Percentiles rank a stretch among this genome's conserved stretches.
Evolutionary conservation across 1,140 invertebrate species (phyloP).

Genomic region (Ridgeia piscesae): DNA sequence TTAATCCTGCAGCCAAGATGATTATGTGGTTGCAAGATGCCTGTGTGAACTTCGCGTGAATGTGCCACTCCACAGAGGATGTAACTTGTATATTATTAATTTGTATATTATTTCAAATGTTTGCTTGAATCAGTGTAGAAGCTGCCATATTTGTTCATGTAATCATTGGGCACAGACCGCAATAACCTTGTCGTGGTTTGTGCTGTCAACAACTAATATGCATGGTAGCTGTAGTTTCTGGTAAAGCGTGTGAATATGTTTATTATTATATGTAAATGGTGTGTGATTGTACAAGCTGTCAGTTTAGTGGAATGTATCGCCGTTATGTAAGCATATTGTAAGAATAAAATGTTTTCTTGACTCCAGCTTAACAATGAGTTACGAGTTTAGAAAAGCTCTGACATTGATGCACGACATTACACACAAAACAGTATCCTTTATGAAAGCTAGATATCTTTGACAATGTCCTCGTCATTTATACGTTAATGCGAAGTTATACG

Average conservation of each 20-base stretch:
- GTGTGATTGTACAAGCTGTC: neutral
- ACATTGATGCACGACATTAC: no score
- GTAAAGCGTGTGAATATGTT: neutral
- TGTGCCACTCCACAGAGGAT: neutral
- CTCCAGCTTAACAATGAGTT: neutral
- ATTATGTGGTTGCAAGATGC: neutral
- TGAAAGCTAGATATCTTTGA: no score
- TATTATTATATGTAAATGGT: neutral
- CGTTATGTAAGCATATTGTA: neutral
- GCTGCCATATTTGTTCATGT: neutral
- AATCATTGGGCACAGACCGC: neutral
- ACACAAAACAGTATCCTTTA: no score
- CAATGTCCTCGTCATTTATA: no score
- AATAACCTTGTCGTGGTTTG: neutral
- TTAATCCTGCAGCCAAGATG: neutral
- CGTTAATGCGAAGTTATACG: no score
- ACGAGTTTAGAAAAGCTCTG: neutral
- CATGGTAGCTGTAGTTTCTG: neutral
- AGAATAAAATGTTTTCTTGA: neutral
- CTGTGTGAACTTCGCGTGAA: neutral
- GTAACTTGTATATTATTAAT: neutral
- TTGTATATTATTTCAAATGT: neutral
- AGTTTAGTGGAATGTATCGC: neutral
- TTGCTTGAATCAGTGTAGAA: neutral
- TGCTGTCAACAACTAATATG: neutral